Percentiles rank a stretch among this genome's conserved stretches.
Evolutionary conservation across 1,140 invertebrate species (phyloP).

Genomic region (Neodiprion virginianus): DNA sequence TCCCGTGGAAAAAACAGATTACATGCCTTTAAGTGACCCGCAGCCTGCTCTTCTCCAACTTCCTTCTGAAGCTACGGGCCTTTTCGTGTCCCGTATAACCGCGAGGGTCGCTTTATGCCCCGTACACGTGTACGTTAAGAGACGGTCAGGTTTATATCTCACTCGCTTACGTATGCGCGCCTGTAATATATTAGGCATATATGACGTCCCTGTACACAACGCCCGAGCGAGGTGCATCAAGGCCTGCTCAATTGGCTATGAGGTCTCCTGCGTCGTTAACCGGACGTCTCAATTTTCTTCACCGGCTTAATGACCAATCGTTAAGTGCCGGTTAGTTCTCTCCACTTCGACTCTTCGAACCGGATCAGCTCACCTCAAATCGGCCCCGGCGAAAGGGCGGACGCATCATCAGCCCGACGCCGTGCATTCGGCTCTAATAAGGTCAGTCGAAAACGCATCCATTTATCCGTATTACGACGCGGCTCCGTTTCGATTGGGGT

Average conservation of each 20-base stretch:
- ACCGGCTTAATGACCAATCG: constrained; percentile 5
- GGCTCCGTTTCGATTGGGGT: too few species aligned
- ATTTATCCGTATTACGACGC: too few species aligned
- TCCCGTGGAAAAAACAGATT: too few species aligned
- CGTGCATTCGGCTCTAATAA: background rate
- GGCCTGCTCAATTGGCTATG: constrained; percentile 4
- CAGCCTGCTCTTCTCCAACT: too few species aligned
- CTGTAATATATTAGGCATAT: background rate
- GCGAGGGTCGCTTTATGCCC: too few species aligned
- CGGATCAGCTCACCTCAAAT: constrained; percentile 2
- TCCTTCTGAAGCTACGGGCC: too few species aligned
- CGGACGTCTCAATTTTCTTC: constrained; percentile 7
- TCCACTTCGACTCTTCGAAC: constrained; percentile 4
- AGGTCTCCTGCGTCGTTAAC: constrained; percentile 3
- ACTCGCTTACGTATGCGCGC: background rate
- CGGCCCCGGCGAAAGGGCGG: background rate
- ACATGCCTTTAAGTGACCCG: too few species aligned
- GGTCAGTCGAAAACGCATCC: background rate
- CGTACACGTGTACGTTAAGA: too few species aligned
- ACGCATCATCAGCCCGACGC: background rate
- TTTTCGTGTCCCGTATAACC: too few species aligned
- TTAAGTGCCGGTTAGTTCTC: constrained; percentile 1
- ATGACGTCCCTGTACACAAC: background rate
- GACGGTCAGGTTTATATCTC: background rate
- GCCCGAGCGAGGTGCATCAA: background rate